Percentiles rank a stretch among this genome's conserved stretches.
These are phyloP conservation scores for Pedetes capensis DNA, from an alignment of 2,113 vertebrate species.

Conservation along the genomic window DNA sequence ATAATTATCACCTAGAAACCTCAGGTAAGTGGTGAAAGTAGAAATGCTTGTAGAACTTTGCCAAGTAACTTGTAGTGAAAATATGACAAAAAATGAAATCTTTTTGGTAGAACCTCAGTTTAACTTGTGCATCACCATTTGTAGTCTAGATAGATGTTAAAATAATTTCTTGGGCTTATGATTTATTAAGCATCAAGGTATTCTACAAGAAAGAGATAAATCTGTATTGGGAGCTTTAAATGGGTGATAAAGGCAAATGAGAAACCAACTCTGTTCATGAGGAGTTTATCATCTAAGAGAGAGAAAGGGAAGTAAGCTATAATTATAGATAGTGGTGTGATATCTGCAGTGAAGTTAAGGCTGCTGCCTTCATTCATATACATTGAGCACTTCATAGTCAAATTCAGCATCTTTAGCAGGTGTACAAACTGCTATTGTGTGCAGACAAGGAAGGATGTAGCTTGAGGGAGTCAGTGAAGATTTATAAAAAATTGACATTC, in stretches of 20 bases:
- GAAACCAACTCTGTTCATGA: not conserved
- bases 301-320: not conserved
- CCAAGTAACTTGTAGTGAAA: not conserved
- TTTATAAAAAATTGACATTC: not conserved
- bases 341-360: not conserved
- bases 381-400: not conserved
- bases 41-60: not conserved
- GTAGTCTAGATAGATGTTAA: not conserved
- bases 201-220: not conserved
- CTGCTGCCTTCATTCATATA: not conserved
- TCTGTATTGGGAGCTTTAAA: not conserved
- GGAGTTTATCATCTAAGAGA: not conserved
- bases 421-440: no score
- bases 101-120: not conserved
- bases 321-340: not conserved
- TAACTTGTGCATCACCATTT: not conserved
- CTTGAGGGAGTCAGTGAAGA: not conserved
- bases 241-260: not conserved
- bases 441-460: not conserved
- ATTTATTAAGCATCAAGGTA: not conserved
- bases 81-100: not conserved
- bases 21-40: not conserved
- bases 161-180: not conserved
- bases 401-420: no score
- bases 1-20: not conserved